These are phyloP conservation scores for Drosophila barbarae DNA, from an alignment of 2,888 invertebrate species.

Conservation along the genomic window DNA sequence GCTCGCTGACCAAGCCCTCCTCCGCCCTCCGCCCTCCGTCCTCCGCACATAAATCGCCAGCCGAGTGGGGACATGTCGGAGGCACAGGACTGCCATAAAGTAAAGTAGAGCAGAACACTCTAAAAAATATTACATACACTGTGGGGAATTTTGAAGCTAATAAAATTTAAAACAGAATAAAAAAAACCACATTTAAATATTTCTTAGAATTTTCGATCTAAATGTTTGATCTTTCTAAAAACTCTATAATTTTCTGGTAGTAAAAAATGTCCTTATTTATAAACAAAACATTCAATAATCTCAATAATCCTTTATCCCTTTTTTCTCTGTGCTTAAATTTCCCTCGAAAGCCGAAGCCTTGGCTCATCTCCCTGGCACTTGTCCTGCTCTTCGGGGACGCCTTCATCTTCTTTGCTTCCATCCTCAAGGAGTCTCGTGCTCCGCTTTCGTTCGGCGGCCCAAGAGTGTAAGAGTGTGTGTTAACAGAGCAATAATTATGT, in stretches of 20 bases:
- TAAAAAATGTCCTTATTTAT: no score
- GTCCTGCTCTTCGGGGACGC: conserved; percentile 57
- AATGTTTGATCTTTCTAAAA: no score
- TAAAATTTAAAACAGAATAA: neutral
- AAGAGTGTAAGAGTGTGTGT: conserved; percentile 41
- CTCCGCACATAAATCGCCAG: conserved; percentile 55
- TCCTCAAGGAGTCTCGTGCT: conserved; percentile 19
- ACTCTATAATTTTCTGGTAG: no score
- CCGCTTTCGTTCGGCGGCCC: conserved; percentile 16
- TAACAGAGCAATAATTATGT: conserved; percentile 67
- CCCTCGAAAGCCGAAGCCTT: conserved; percentile 30
- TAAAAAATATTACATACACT: conserved; percentile 8
- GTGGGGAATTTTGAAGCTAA: rapidly evolving
- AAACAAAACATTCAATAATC: neutral
- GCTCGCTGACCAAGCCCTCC: conserved; percentile 26
- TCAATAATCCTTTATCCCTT: no score
- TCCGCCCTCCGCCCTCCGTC: conserved; percentile 16
- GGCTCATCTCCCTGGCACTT: conserved; percentile 46
- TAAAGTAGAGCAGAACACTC: conserved; percentile 29
- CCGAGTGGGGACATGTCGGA: conserved; percentile 35
- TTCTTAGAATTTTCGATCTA: no score
- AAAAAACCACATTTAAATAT: neutral
- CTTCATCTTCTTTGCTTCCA: conserved; percentile 32
- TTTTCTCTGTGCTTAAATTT: conserved; percentile 11
- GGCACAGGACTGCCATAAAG: conserved; percentile 61